Percentiles rank a stretch among this genome's conserved stretches.
These are phyloP conservation scores for Anagrus nilaparvatae DNA, from an alignment of 1,140 invertebrate genomes.

Conservation along the genomic window DNA sequence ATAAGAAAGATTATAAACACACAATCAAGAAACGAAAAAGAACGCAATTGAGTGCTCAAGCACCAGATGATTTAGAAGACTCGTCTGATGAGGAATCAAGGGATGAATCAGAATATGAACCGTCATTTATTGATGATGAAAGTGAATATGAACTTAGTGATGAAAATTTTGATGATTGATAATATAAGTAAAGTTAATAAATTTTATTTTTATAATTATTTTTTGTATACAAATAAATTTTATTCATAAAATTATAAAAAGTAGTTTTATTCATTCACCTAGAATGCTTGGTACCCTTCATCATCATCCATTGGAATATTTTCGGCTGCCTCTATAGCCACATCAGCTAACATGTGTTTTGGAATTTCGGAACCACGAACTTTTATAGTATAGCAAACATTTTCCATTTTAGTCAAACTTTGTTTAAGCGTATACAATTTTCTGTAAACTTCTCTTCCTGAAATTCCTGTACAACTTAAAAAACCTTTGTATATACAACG, in stretches of 20 bases:
- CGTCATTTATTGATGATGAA: slow-evolving; percentile 15
- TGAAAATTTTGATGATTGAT: background rate
- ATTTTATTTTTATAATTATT: background rate
- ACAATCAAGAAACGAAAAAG: slow-evolving; percentile 15
- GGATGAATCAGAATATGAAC: slow-evolving; percentile 24
- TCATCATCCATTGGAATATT: slow-evolving; percentile 39
- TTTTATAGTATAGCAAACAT: slow-evolving; percentile 72
- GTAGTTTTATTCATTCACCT: slow-evolving; percentile 10
- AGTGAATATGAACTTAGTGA: slow-evolving; percentile 17
- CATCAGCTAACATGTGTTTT: slow-evolving; percentile 52
- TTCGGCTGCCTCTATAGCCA: slow-evolving; percentile 34
- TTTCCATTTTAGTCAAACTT: slow-evolving; percentile 74
- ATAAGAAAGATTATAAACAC: slow-evolving; percentile 42
- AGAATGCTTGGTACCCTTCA: slow-evolving; percentile 38
- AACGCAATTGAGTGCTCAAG: slow-evolving; percentile 7
- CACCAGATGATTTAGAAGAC: slow-evolving; percentile 19
- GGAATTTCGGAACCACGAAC: slow-evolving; percentile 73
- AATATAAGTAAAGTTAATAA: background rate
- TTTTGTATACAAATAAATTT: no score
- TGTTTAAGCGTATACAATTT: slow-evolving; percentile 61
- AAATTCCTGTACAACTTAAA: slow-evolving; percentile 43
- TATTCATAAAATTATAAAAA: slow-evolving; percentile 9
- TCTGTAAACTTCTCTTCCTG: slow-evolving; percentile 57
- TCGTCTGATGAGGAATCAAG: slow-evolving; percentile 34
- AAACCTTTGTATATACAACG: slow-evolving; percentile 64